These are phyloP conservation scores for Chamaea fasciata DNA, from an alignment of 2,113 vertebrate species.

Conservation along the genomic window DNA sequence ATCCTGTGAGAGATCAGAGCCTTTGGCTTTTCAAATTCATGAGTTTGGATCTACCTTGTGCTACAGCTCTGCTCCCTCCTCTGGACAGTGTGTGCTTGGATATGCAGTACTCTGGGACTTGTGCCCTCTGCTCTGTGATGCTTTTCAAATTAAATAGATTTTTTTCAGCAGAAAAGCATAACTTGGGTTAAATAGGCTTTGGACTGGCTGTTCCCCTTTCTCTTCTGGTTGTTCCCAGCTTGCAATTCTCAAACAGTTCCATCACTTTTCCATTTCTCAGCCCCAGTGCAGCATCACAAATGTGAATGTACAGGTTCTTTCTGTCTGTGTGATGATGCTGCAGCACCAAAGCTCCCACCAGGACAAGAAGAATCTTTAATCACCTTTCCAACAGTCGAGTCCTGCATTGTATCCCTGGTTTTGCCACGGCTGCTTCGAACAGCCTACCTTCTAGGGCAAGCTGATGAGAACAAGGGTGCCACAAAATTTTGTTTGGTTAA, in stretches of 20 bases:
- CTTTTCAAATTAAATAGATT: neutral
- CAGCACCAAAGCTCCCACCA: neutral
- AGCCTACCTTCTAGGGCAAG: neutral
- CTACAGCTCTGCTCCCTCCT: neutral
- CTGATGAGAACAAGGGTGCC: neutral
- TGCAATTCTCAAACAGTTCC: neutral
- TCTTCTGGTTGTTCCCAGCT: neutral
- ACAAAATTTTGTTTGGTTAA: neutral
- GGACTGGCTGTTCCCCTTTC: neutral
- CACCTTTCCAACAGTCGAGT: neutral
- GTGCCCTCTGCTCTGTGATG: neutral
- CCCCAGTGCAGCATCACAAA: neutral
- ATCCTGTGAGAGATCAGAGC: neutral
- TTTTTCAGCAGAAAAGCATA: neutral
- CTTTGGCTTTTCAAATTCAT: accelerated
- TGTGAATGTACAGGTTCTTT: neutral
- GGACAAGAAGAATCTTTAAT: neutral
- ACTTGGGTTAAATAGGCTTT: neutral
- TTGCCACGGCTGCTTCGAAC: neutral
- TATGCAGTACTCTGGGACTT: too few relatives aligned
- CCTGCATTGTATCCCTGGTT: neutral
- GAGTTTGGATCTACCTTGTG: neutral
- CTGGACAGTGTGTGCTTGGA: neutral
- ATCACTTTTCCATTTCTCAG: neutral
- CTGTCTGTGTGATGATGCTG: neutral